Evolutionary conservation across 2,888 invertebrate species (phyloP), one percentile per base, ranked within the genome.

Genomic region (Dicyrtoma fusca): DNA sequence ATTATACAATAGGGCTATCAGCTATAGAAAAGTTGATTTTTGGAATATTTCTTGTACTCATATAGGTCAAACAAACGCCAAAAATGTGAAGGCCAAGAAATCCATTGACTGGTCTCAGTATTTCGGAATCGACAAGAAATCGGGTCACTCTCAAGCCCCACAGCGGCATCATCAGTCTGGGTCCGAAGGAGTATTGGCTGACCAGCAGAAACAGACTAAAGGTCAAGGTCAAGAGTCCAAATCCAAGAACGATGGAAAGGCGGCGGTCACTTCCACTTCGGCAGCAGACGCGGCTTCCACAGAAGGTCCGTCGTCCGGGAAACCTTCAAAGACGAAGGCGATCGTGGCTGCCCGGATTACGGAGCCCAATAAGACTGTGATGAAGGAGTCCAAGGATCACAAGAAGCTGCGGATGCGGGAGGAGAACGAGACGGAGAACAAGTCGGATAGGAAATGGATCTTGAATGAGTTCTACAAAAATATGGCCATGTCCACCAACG

Each of bases 101-200:
- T 91, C 91, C 0, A 88, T 94, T 74, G 90, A 93, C 81, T 94
- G 93, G 94, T 90, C 92, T 0, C 89, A 92, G 81, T 93, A 94
- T 82, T 93, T 94, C 81, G 94, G 94, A 0, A 87, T 92, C 75
- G 92, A 94, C 82, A 88, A 90, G 76, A 88, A 92, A 73, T 89
- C 87, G 83, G 91, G 91, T 83, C 90, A 63, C 62, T 23, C 66
- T 55, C 63, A 17, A 44, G n/a, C 34, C 83, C 68, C 86, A n/a
- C 83, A 69, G 86, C 86, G 78, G 86, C 86, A 61, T 84, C 84
- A 34, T 34, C 34, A 55, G 1, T 13, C 61, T 14, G 59, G 59
- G 13, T 25, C 59, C 51, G 47, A n/a, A n/a, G n/a, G n/a, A n/a
- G n/a, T n/a, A n/a, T n/a, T n/a, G n/a, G n/a, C n/a, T n/a, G 72